Conservation (phyloP, 92 coral and sea anemone species). For the Muricea muricata region DNA sequence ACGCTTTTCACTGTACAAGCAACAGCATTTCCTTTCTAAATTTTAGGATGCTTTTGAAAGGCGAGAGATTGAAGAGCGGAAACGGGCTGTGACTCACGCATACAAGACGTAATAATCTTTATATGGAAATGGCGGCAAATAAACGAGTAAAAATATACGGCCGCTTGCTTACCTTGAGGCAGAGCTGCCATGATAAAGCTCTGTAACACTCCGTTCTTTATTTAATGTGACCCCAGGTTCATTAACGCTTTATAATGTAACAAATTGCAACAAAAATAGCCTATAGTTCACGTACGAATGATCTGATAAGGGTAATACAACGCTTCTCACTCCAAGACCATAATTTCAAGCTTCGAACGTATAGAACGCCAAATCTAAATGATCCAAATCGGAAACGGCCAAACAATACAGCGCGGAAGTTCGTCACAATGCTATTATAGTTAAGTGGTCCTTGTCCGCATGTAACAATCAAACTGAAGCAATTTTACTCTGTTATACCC, state of each 20-base stretch:
- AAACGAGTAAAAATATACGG: slow-evolving; percentile 3
- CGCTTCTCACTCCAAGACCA: not conserved
- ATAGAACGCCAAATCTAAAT: slow-evolving; percentile 13
- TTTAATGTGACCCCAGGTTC: slow-evolving; percentile 8
- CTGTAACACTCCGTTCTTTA: not conserved
- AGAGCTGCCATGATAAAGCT: slow-evolving; percentile 30
- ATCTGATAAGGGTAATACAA: not conserved
- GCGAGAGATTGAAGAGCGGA: slow-evolving; percentile 15
- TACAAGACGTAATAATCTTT: slow-evolving; percentile 20
- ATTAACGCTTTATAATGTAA: slow-evolving; percentile 4
- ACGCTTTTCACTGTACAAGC: not conserved
- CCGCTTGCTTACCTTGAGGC: slow-evolving; percentile 41
- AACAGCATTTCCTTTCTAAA: slow-evolving; percentile 13
- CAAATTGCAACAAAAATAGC: slow-evolving; percentile 13
- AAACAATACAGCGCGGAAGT: slow-evolving; percentile 50
- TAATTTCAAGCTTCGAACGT: not conserved
- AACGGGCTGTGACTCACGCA: slow-evolving; percentile 18
- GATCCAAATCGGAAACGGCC: slow-evolving; percentile 37
- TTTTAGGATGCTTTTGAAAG: not conserved
- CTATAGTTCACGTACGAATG: not conserved
- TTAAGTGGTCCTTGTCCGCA: slow-evolving; percentile 39
- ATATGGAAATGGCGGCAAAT: not conserved
- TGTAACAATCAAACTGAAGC: not conserved
- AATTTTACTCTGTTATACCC: not conserved
- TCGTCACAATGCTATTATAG: slow-evolving; percentile 50